A percentile compares a stretch with the other conserved stretches of the same genome.
phyloP scores from a whole-genome alignment of 35 echinoderm and acorn worm species.

The Anneissia japonica region DNA sequence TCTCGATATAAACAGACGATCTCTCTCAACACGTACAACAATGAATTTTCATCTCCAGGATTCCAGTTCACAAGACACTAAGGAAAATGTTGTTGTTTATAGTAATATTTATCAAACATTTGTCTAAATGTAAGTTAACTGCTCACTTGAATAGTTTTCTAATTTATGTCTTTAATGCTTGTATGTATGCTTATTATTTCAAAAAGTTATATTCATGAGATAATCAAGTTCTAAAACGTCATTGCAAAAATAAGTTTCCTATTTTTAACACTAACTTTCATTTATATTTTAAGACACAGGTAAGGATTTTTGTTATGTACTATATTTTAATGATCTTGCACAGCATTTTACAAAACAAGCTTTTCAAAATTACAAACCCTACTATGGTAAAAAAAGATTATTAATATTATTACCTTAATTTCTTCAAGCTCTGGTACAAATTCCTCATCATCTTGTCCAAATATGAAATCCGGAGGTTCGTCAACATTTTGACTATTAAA shows the following conservation, averaged over 20 bases:
- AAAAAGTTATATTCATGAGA: no score
- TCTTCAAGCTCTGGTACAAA: constrained; percentile 76
- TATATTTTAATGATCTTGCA: no score
- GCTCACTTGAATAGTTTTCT: no score
- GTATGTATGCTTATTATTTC: no score
- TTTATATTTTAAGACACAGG: background rate
- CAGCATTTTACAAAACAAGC: no score
- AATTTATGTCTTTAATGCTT: no score
- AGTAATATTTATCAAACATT: background rate
- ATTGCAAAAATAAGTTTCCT: no score
- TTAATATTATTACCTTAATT: constrained; percentile 75
- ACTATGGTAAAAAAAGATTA: no score
- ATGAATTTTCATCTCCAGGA: constrained; percentile 34
- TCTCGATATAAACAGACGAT: constrained; percentile 68
- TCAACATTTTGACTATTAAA: constrained; percentile 69
- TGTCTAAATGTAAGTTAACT: no score
- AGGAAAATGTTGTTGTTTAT: background rate
- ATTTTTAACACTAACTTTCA: no score
- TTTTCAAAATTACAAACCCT: no score
- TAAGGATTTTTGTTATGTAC: background rate
- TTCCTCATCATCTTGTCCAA: constrained; percentile 61
- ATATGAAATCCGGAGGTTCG: constrained; percentile 91
- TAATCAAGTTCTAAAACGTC: no score
- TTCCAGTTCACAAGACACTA: constrained; percentile 88
- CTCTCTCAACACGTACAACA: constrained; percentile 60